These are phyloP conservation scores for Thelaira solivaga DNA, from an alignment of 2,888 invertebrate genomes.

Conservation along the genomic window DNA sequence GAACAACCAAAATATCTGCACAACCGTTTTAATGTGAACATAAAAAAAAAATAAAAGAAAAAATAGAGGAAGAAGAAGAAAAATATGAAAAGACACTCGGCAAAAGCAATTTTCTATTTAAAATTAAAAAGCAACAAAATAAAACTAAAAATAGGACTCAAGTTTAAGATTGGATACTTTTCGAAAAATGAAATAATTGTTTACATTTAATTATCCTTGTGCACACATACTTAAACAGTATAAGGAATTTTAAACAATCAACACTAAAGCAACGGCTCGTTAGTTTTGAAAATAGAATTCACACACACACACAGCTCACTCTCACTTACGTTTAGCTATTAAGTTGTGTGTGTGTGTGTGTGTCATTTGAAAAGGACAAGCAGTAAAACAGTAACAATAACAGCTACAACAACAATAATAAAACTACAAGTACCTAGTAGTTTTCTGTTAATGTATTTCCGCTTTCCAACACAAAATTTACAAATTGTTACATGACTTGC, in stretches of 20 bases:
- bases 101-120: conserved; percentile 14
- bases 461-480: conserved; percentile 45
- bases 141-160: background rate
- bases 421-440: conserved; percentile 31
- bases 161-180: conserved; percentile 34
- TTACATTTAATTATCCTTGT: conserved; percentile 51
- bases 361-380: background rate
- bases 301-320: background rate
- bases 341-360: background rate
- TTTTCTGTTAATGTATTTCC: conserved; percentile 59
- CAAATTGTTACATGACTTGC: conserved; percentile 13
- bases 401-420: background rate
- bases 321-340: background rate
- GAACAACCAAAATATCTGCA: too few species aligned
- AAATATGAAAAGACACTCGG: background rate
- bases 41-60: background rate
- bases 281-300: conserved; percentile 37
- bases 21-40: background rate
- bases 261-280: conserved; percentile 51
- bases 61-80: background rate
- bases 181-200: conserved; percentile 32
- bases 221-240: background rate
- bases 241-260: conserved; percentile 37
- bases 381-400: too few species aligned
- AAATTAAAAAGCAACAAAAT: background rate